These are phyloP conservation scores for Macrosiphum euphorbiae DNA, from an alignment of 2,888 invertebrate species.

Conservation along the genomic window DNA sequence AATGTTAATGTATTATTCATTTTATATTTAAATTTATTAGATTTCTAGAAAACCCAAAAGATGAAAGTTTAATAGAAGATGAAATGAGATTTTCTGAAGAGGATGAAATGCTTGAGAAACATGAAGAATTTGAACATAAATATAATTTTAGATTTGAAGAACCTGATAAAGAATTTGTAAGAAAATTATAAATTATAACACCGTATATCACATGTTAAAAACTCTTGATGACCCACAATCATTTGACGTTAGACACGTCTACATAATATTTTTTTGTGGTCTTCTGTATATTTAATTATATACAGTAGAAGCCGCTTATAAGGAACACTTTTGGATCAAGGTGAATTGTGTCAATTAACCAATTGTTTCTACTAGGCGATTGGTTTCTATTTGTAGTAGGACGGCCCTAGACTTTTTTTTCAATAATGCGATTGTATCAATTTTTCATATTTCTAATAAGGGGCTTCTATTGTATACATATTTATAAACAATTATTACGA, in stretches of 20 bases:
- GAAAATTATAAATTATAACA: constrained; percentile 7
- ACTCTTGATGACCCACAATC: not conserved
- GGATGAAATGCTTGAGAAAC: constrained; percentile 86
- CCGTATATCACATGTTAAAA: not conserved
- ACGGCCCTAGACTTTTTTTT: too few species aligned
- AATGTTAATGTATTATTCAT: not conserved
- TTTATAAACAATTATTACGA: not conserved
- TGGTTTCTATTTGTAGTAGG: too few species aligned
- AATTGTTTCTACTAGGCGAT: too few species aligned
- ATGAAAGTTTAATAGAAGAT: constrained; percentile 72
- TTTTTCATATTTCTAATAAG: too few species aligned
- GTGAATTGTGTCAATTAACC: too few species aligned
- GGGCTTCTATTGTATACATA: not conserved
- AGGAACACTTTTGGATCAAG: too few species aligned
- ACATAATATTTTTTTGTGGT: not conserved
- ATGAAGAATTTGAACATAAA: constrained; percentile 92
- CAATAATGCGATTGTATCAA: too few species aligned
- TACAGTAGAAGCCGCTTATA: too few species aligned
- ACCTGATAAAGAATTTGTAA: constrained; percentile 71
- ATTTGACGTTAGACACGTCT: too few species aligned
- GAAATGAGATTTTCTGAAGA: constrained; percentile 80
- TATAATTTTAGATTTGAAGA: constrained; percentile 98
- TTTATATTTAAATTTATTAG: constrained; percentile 68
- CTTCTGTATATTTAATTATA: not conserved
- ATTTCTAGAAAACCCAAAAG: constrained; percentile 72